A percentile compares a stretch with the other conserved stretches of the same genome.
Conservation (phyloP, 2,888 invertebrate genomes). For the Sarcophaga subvicina region DNA sequence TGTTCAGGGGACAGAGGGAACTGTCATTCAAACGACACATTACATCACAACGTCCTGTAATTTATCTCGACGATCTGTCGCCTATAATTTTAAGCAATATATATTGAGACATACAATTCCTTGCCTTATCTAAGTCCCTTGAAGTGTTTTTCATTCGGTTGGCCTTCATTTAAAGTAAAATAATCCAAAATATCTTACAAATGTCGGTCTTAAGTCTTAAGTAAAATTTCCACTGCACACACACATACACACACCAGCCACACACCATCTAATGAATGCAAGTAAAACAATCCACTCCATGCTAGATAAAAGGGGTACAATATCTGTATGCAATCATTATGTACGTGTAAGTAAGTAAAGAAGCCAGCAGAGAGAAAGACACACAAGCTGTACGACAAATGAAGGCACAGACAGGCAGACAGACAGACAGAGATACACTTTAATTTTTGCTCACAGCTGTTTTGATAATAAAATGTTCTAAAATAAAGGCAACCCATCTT, state of each 20-base stretch:
- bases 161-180: constrained; percentile 2
- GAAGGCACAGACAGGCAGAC: neutral
- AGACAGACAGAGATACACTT: constrained; percentile 30
- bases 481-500: constrained; percentile 44
- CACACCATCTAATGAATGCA: neutral
- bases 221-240: neutral
- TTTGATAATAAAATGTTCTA: constrained; percentile 55
- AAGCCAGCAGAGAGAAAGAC: no score
- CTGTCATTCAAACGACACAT: no score
- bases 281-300: neutral
- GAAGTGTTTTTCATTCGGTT: constrained; percentile 4
- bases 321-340: neutral
- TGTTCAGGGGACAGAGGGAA: no score
- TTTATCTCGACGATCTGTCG: no score
- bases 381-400: neutral
- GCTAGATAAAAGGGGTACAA: neutral
- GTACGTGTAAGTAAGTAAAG: neutral
- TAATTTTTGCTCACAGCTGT: constrained; percentile 57
- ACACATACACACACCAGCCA: neutral
- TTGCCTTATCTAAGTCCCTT: neutral
- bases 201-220: constrained; percentile 48
- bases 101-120: neutral
- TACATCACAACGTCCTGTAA: no score
- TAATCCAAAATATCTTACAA: constrained; percentile 33
- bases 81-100: no score